Percentiles rank a stretch among this genome's conserved stretches.
These are phyloP conservation scores for Ceratosolen solmsi DNA, from an alignment of 1,140 invertebrate species.

Conservation along the genomic window DNA sequence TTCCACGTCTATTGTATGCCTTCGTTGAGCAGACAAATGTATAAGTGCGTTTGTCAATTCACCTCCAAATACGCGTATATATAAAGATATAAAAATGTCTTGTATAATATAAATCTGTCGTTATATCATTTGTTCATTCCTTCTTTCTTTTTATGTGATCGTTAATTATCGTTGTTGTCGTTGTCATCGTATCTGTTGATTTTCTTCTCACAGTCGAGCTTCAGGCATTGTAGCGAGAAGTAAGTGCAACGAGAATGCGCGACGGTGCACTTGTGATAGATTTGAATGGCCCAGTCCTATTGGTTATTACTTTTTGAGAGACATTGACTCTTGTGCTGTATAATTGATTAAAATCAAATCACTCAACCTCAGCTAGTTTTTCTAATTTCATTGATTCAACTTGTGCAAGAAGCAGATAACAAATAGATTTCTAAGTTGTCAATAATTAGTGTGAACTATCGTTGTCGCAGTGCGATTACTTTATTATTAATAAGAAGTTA, in stretches of 20 bases:
- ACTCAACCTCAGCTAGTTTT: not conserved
- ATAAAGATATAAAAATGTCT: no score
- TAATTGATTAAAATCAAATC: not conserved
- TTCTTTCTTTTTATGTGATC: not conserved
- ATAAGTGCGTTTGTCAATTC: no score
- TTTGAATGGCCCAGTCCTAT: conserved; percentile 63
- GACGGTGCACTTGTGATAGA: not conserved
- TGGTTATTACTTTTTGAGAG: conserved; percentile 66
- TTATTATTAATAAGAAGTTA: no score
- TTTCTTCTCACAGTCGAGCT: conserved; percentile 21
- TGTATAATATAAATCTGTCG: not conserved
- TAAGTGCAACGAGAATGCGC: conserved; percentile 4
- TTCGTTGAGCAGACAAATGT: no score
- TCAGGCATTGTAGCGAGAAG: conserved; percentile 21
- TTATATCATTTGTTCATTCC: not conserved
- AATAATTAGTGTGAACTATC: no score
- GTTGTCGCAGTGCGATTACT: no score
- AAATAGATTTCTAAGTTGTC: no score
- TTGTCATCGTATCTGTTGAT: not conserved
- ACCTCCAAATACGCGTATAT: no score
- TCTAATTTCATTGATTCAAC: not conserved
- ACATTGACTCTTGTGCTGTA: conserved; percentile 40
- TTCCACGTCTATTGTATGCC: not conserved
- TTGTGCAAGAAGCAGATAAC: no score
- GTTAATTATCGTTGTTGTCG: not conserved